phyloP scores from a whole-genome alignment of 2,113 vertebrate species.

The Caloenas nicobarica region DNA sequence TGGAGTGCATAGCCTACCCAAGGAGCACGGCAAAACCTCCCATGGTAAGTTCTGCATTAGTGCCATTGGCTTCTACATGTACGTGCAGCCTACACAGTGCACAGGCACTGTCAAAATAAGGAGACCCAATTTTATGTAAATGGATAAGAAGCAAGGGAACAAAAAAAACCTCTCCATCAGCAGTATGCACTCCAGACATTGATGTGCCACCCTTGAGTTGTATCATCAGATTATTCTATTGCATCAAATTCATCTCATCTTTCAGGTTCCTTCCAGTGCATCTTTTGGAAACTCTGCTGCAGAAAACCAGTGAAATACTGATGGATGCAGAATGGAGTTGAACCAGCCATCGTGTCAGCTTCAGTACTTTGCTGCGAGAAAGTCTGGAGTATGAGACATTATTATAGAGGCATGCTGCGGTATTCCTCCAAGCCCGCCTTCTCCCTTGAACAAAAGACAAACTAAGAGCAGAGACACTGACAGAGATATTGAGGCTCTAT shows the following conservation, averaged over 20 bases:
- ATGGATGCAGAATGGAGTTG: accelerated
- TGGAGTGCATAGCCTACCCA: neutral
- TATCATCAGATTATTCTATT: neutral
- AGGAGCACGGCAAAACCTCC: neutral
- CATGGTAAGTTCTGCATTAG: neutral
- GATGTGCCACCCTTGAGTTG: neutral
- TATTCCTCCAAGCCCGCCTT: neutral
- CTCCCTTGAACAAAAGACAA: neutral
- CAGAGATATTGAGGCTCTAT: neutral
- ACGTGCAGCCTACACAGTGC: neutral
- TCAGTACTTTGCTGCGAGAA: neutral
- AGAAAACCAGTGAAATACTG: neutral
- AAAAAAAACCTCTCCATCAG: neutral
- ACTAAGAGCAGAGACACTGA: neutral
- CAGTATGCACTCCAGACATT: neutral
- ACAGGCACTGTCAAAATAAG: neutral
- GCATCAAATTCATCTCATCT: neutral
- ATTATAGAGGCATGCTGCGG: accelerated
- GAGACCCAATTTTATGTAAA: neutral
- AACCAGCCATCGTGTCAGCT: neutral
- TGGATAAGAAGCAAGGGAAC: neutral
- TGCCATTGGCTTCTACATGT: neutral
- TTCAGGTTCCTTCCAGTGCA: neutral
- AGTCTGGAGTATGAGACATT: neutral
- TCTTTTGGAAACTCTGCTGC: neutral